Percentiles rank a stretch among this genome's conserved stretches.
Conservation (phyloP, 1,140 invertebrate species). For the Eulimnadia texana region DNA sequence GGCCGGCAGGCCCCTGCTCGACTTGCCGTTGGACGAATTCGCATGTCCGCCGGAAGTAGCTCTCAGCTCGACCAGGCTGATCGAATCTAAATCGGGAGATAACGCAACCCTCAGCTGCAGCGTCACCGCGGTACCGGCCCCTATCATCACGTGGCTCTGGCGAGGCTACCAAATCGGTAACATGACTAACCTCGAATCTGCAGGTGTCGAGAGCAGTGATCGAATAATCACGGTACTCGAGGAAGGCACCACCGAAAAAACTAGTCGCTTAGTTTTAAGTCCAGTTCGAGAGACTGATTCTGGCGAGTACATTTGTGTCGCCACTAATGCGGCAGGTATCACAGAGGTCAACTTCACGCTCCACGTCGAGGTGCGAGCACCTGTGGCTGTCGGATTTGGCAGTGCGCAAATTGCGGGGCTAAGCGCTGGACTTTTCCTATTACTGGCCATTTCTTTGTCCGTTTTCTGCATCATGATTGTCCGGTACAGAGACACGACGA, state of each 20-base stretch:
- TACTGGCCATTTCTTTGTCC: conserved; percentile 59
- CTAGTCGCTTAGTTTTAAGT: conserved; percentile 62
- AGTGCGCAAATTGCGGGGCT: conserved; percentile 71
- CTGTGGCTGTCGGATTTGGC: conserved; percentile 59
- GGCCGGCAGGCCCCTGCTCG: conserved; percentile 40
- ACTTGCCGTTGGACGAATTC: conserved; percentile 64
- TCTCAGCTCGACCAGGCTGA: conserved; percentile 31
- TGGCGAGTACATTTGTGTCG: conserved; percentile 76
- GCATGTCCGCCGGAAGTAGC: conserved; percentile 71
- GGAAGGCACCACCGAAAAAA: conserved; percentile 50
- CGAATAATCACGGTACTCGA: conserved; percentile 67
- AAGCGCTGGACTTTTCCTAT: conserved; percentile 58
- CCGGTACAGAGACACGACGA: background rate
- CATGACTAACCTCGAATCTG: conserved; percentile 38
- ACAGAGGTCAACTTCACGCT: conserved; percentile 79
- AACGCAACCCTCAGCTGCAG: conserved; percentile 72
- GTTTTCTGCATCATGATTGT: conserved; percentile 41
- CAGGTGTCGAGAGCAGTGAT: conserved; percentile 15
- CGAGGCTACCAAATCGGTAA: conserved; percentile 64
- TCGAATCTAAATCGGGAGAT: conserved; percentile 59
- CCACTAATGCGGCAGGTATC: conserved; percentile 80
- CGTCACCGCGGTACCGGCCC: conserved; percentile 61
- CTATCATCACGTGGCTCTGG: conserved; percentile 71
- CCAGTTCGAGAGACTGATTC: conserved; percentile 76
- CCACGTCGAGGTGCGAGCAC: conserved; percentile 55